A percentile compares a stretch with the other conserved stretches of the same genome.
These are phyloP conservation scores for Temnothorax ravouxi DNA, from an alignment of 2,888 invertebrate genomes.

Conservation along the genomic window DNA sequence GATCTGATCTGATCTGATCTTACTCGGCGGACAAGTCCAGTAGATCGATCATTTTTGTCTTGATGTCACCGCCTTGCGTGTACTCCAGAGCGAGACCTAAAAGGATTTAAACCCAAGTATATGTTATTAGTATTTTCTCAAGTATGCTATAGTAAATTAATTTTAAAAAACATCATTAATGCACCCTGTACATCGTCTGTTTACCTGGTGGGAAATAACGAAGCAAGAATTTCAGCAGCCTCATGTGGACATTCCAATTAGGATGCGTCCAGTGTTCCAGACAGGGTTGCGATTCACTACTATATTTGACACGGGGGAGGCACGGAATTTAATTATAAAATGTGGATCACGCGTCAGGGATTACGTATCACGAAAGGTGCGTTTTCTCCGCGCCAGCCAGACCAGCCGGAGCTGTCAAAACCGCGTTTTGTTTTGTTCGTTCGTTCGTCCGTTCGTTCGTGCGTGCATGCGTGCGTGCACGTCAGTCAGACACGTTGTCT, in stretches of 20 bases:
- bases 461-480: not conserved
- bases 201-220: conserved; percentile 91
- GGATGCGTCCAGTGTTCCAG: conserved; percentile 58
- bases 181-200: conserved; percentile 3
- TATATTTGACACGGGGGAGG: conserved; percentile 1
- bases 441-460: not conserved
- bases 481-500: conserved; percentile 39
- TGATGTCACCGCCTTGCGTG: conserved; percentile 87
- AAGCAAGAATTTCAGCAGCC: conserved; percentile 90
- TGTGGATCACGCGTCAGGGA: conserved; percentile 60
- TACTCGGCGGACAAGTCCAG: conserved; percentile 89
- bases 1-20: conserved; percentile 75
- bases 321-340: conserved; percentile 70
- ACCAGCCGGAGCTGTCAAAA: conserved; percentile 46
- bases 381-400: conserved; percentile 50
- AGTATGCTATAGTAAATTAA: not conserved
- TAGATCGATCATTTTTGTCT: conserved; percentile 90
- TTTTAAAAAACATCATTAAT: not conserved
- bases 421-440: conserved; percentile 5
- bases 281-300: conserved; percentile 45
- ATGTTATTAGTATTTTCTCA: not conserved
- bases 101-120: conserved; percentile 38
- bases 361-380: conserved; percentile 47
- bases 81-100: conserved; percentile 90
- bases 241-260: conserved; percentile 87